phyloP scores from a whole-genome alignment of 2,888 invertebrate species.

The Bombylius discolor region DNA sequence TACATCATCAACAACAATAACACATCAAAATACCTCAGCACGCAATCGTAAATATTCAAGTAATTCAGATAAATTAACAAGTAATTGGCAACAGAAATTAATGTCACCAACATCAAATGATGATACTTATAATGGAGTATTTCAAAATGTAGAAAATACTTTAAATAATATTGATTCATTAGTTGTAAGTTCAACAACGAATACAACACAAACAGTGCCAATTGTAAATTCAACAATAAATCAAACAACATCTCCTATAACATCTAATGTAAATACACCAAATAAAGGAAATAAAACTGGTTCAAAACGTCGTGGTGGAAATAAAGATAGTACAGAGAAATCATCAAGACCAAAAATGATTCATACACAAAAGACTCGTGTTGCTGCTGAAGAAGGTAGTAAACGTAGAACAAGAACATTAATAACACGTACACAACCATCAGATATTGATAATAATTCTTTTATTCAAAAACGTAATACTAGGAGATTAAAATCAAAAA shows the following conservation, averaged over 20 bases:
- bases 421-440: constrained; percentile 32
- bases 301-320: constrained; percentile 23
- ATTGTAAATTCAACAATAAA: constrained; percentile 35
- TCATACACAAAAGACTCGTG: constrained; percentile 54
- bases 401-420: constrained; percentile 47
- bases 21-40: constrained; percentile 24
- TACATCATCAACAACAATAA: constrained; percentile 31
- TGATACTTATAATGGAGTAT: constrained; percentile 36
- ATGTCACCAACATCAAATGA: constrained; percentile 26
- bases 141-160: constrained; percentile 38
- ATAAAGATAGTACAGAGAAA: constrained; percentile 15
- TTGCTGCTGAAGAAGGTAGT: constrained; percentile 39
- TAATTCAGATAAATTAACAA: constrained; percentile 9
- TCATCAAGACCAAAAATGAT: constrained; percentile 60
- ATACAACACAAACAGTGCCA: neutral
- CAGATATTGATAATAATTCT: constrained; percentile 16
- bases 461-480: neutral
- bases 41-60: constrained; percentile 11
- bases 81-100: constrained; percentile 29
- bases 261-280: constrained; percentile 18
- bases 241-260: constrained; percentile 12
- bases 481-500: neutral
- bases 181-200: constrained; percentile 24
- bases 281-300: constrained; percentile 20
- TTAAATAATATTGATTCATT: constrained; percentile 38